Evolutionary conservation across 2,113 vertebrate genomes (phyloP), one percentile per base, ranked within the genome.

Genomic region (Dipodomys ordii): DNA sequence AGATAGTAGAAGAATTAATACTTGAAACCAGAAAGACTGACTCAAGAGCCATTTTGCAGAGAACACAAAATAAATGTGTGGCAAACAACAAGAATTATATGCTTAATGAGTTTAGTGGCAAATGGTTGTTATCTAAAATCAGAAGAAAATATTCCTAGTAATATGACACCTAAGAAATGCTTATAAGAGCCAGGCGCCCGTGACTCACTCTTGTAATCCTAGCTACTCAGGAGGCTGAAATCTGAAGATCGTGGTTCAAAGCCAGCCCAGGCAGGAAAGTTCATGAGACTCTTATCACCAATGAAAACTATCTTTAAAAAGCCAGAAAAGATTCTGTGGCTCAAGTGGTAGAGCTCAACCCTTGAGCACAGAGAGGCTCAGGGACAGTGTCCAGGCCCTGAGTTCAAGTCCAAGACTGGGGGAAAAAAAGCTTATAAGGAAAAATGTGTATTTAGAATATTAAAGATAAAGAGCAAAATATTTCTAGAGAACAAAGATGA

Each of bases 41-140:
- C 67, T 94, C 62, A 27, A 53, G 73, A 89, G 10, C 22, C 30
- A 65, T 57, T 83, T 4, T 84, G 49, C 69, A 76, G 30, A 83
- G 79, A 79, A 72, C 53, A 88, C 53, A 81, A 90, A 78, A 76
- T 90, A 87, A 88, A 88, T 77, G 84, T 78, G 69, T 60, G 39
- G 87, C 39, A 65, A 60, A 87, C 53, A 93, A 74, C 25, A 88
- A 90, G 30, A 23, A 49, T 28, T 82, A 27, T 76, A 15, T 62
- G 20, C n/a, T 72, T 80, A 60, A 94, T 46, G 90, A 92, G 57
- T 92, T 64, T 20, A 8, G 32, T 35, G n/a, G 72, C 3, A 30
- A 53, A 65, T 73, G 22, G 49, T 7, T 90, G 1, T 62, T 86
- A 57, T 83, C 60, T 87, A 84, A 92, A 94, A 69, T 62, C 28